These are phyloP conservation scores for Pachliopta kotzebuea DNA, from an alignment of 2,888 invertebrate genomes.

Conservation along the genomic window DNA sequence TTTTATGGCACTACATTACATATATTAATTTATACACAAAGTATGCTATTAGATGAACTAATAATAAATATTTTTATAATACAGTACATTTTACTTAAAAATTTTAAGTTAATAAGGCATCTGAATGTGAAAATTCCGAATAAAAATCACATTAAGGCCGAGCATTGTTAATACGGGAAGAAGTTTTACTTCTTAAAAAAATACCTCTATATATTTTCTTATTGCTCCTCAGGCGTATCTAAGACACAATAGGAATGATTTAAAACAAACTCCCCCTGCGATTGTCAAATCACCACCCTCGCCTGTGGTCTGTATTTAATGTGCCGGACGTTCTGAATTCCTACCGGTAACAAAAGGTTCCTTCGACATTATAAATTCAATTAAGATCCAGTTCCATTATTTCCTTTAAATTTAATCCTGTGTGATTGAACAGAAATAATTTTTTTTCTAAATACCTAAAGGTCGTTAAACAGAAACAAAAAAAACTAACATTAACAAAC, in stretches of 20 bases:
- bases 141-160: too few species aligned
- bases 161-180: too few species aligned
- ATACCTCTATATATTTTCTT: background rate
- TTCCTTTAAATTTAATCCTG: constrained; percentile 3
- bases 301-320: constrained; percentile 72
- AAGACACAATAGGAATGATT: constrained; percentile 67
- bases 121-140: too few species aligned
- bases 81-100: too few species aligned
- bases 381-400: constrained; percentile 15
- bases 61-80: too few species aligned
- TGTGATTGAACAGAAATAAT: background rate
- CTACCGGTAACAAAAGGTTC: constrained; percentile 45
- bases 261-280: constrained; percentile 67
- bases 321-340: constrained; percentile 71
- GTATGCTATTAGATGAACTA: too few species aligned
- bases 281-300: constrained; percentile 59
- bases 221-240: constrained; percentile 39
- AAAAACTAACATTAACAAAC: too few species aligned
- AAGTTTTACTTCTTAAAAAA: background rate
- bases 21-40: too few species aligned
- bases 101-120: too few species aligned
- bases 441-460: background rate
- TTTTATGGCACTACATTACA: too few species aligned
- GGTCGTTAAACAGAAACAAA: too few species aligned
- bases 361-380: constrained; percentile 25